Conservation (phyloP, 2,113 vertebrate genomes). For the Rhea americana region DNA sequence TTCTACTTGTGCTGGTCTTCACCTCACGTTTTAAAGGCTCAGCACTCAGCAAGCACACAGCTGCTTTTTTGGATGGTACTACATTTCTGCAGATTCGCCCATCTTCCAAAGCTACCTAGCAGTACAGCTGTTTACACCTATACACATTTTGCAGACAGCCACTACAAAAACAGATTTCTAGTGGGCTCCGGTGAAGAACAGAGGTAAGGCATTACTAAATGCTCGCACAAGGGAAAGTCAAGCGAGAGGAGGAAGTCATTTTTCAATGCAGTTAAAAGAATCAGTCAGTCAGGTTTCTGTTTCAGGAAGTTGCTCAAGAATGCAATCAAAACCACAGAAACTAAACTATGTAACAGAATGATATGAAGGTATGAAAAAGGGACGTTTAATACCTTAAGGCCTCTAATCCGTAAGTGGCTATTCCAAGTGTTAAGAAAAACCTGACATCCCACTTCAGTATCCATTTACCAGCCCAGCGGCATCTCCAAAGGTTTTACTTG, state of each 20-base stretch:
- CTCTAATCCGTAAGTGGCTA: not conserved
- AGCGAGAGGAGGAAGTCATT: not conserved
- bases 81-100: not conserved
- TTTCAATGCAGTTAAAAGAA: not conserved
- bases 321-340: slow-evolving; percentile 14
- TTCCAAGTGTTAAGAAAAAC: not conserved
- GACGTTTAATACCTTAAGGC: not conserved
- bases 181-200: not conserved
- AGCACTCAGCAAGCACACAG: not conserved
- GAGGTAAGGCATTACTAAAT: not conserved
- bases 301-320: slow-evolving; percentile 51
- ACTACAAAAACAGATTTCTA: not conserved
- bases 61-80: not conserved
- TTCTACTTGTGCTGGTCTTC: not conserved
- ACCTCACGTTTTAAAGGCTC: not conserved
- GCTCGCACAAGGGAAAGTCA: not conserved
- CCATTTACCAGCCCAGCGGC: not conserved
- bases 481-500: not conserved
- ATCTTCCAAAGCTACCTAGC: rapidly evolving
- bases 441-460: not conserved
- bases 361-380: not conserved
- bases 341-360: not conserved
- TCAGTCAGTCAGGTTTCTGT: not conserved
- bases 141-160: rapidly evolving
- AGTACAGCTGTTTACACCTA: slow-evolving; percentile 13